phyloP scores from a whole-genome alignment of 2,888 invertebrate species.

The Smittia aterrima region DNA sequence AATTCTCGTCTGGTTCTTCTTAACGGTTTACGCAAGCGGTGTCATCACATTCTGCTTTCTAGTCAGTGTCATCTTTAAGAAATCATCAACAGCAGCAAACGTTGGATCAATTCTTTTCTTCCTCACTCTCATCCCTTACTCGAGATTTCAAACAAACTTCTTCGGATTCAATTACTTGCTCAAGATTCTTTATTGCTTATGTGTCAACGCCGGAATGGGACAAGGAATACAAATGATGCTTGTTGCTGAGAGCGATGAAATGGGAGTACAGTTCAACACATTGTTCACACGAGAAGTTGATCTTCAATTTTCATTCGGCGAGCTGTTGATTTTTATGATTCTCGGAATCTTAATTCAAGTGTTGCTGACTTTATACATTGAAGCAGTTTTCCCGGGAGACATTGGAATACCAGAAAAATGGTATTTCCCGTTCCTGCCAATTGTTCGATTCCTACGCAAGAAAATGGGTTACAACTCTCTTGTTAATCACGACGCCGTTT shows the following conservation, averaged over 20 bases:
- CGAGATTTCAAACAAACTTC: not conserved
- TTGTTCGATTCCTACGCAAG: not conserved
- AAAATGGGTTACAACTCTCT: conserved; percentile 3
- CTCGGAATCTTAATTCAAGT: conserved; percentile 67
- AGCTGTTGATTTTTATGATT: conserved; percentile 67
- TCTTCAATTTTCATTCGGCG: conserved; percentile 63
- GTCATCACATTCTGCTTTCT: conserved; percentile 77
- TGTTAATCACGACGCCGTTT: not conserved
- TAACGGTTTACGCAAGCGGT: conserved; percentile 68
- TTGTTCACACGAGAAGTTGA: conserved; percentile 58
- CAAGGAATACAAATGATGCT: not conserved
- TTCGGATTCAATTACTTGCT: not conserved
- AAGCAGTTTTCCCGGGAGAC: conserved; percentile 76
- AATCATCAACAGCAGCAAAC: conserved; percentile 6
- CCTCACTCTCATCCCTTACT: not conserved
- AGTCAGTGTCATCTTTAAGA: conserved; percentile 75
- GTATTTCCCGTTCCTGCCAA: conserved; percentile 63
- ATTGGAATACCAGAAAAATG: conserved; percentile 74
- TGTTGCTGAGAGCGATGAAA: not conserved
- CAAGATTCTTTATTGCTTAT: not conserved
- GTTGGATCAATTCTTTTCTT: conserved; percentile 21
- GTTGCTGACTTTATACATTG: conserved; percentile 72
- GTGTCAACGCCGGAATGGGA: conserved; percentile 7
- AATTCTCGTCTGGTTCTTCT: conserved; percentile 65
- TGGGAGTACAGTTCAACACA: not conserved